phyloP scores from a whole-genome alignment of 1,140 invertebrate species.

The Saxidomus purpurata region DNA sequence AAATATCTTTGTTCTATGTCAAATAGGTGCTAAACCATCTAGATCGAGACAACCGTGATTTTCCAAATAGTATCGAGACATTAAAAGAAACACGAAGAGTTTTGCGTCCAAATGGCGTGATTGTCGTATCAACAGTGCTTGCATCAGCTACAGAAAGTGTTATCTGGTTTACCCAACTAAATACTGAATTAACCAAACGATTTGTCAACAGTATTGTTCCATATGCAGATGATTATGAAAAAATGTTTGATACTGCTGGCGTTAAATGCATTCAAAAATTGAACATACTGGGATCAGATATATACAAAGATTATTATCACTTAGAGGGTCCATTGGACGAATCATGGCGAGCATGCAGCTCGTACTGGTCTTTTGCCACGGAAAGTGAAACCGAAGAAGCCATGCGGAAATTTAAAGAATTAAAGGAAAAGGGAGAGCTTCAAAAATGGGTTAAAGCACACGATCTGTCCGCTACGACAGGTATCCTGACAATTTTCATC shows the following conservation, averaged over 20 bases:
- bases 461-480: not conserved
- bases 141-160: not conserved
- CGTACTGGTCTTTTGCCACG: conserved; percentile 25
- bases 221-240: not conserved
- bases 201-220: not conserved
- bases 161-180: not conserved
- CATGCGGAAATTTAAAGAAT: no score
- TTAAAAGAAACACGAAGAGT: no score
- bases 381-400: no score
- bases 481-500: conserved; percentile 9
- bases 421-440: conserved; percentile 12
- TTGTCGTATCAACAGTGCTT: no score
- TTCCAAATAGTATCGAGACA: no score
- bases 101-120: no score
- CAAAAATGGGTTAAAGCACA: conserved; percentile 35
- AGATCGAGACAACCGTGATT: no score
- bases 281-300: conserved; percentile 12
- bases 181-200: no score
- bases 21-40: no score
- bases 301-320: conserved; percentile 15
- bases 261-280: conserved; percentile 5
- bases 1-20: not conserved
- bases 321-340: conserved; percentile 26
- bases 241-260: not conserved
- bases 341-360: not conserved